A percentile compares a stretch with the other conserved stretches of the same genome.
These are phyloP conservation scores for Camelus bactrianus DNA, from an alignment of 2,113 vertebrate genomes.

Conservation along the genomic window DNA sequence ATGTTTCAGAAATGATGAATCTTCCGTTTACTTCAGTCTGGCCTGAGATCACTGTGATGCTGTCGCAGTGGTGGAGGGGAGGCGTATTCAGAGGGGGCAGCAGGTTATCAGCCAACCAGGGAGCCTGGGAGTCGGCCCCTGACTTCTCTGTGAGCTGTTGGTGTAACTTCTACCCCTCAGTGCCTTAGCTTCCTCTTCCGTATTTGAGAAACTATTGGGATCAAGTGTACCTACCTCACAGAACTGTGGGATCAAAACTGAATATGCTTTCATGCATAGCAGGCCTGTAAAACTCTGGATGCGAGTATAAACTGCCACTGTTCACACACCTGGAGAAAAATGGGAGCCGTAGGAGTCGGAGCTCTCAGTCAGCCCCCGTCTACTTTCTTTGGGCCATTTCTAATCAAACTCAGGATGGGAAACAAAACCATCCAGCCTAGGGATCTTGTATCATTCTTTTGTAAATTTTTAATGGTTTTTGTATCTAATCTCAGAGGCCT, in stretches of 20 bases:
- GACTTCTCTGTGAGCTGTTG: neutral
- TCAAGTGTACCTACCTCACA: neutral
- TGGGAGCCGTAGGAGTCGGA: rapidly evolving
- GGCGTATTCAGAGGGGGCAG: neutral
- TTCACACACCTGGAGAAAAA: neutral
- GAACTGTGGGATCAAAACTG: neutral
- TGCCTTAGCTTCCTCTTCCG: neutral
- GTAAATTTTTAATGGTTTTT: neutral
- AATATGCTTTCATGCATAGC: rapidly evolving
- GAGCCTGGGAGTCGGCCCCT: rapidly evolving
- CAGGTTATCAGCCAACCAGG: rapidly evolving
- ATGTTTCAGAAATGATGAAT: neutral
- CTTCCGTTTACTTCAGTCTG: neutral
- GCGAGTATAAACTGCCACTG: rapidly evolving
- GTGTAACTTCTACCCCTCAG: neutral
- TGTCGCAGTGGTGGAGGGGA: neutral
- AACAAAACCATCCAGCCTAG: rapidly evolving
- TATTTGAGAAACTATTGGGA: rapidly evolving
- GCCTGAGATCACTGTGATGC: neutral
- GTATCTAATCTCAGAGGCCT: neutral
- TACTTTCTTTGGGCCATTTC: neutral
- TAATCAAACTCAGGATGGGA: neutral
- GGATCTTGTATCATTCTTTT: neutral
- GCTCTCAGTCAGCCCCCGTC: rapidly evolving
- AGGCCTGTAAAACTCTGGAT: rapidly evolving